Conservation (phyloP, 2,797 vertebrate species). For the Molossus alvarezi region DNA sequence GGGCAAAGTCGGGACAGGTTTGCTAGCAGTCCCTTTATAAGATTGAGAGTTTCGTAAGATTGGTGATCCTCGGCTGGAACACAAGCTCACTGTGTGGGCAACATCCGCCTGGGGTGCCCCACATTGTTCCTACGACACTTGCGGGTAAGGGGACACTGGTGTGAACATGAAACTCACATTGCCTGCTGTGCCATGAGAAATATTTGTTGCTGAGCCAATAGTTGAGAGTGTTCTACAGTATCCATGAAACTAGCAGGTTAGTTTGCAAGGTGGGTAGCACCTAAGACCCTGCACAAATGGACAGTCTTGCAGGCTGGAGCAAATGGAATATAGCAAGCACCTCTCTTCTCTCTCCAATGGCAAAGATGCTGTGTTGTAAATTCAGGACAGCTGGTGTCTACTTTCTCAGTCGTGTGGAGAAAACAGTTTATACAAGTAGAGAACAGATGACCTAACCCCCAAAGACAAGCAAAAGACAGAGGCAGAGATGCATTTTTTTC, state of each 20-base stretch:
- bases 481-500: not conserved
- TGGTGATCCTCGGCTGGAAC: not conserved
- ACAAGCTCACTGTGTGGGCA: not conserved
- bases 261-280: not conserved
- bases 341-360: not conserved
- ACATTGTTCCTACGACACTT: not conserved
- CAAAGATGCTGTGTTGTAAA: not conserved
- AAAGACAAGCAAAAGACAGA: not conserved
- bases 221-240: not conserved
- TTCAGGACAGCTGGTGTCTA: not conserved
- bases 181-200: not conserved
- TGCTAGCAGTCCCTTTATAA: not conserved
- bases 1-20: not conserved
- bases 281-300: not conserved
- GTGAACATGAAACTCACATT: not conserved
- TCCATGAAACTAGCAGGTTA: not conserved
- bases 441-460: not conserved
- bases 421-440: not conserved
- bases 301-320: not conserved
- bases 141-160: not conserved
- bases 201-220: not conserved
- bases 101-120: not conserved
- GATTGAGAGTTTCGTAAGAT: not conserved
- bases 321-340: not conserved
- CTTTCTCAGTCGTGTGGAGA: not conserved